These are phyloP conservation scores for Nycticorax nycticorax DNA, from an alignment of 2,113 vertebrate genomes.

Conservation along the genomic window DNA sequence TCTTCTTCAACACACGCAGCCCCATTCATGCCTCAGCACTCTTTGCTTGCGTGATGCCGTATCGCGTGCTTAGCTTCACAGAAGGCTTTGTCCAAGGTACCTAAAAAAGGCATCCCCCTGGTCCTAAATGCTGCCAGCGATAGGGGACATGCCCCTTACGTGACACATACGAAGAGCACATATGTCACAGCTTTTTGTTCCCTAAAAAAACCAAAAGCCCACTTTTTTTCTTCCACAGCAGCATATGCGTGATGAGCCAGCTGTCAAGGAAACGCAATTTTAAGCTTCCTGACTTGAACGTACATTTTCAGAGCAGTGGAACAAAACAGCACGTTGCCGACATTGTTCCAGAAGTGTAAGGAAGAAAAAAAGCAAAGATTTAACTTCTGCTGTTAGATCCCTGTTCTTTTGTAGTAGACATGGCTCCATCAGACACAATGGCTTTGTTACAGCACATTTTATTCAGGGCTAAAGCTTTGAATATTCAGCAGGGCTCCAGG, in stretches of 20 bases:
- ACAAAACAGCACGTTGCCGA: background rate
- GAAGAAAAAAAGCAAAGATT: background rate
- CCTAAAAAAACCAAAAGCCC: background rate
- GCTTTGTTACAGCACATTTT: slow-evolving; percentile 77
- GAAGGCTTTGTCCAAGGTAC: background rate
- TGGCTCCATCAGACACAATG: slow-evolving; percentile 72
- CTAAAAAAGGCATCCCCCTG: background rate
- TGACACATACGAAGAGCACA: background rate
- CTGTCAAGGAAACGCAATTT: background rate
- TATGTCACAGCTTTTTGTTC: slow-evolving; percentile 22
- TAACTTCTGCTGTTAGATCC: background rate
- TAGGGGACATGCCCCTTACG: background rate
- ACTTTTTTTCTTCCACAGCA: background rate
- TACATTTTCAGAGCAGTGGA: background rate
- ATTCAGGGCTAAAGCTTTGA: slow-evolving; percentile 74
- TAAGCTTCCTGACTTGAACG: background rate
- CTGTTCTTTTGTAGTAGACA: slow-evolving; percentile 28
- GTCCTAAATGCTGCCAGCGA: background rate
- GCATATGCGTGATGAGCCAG: background rate
- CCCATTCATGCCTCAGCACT: background rate
- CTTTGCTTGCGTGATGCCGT: background rate
- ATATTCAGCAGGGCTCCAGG: slow-evolving; percentile 86
- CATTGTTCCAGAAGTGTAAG: background rate
- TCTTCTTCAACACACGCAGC: background rate
- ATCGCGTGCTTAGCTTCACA: background rate